Percentiles rank a stretch among this genome's conserved stretches.
Conservation (phyloP, 1,140 invertebrate genomes). For the Dendroctonus ponderosae region DNA sequence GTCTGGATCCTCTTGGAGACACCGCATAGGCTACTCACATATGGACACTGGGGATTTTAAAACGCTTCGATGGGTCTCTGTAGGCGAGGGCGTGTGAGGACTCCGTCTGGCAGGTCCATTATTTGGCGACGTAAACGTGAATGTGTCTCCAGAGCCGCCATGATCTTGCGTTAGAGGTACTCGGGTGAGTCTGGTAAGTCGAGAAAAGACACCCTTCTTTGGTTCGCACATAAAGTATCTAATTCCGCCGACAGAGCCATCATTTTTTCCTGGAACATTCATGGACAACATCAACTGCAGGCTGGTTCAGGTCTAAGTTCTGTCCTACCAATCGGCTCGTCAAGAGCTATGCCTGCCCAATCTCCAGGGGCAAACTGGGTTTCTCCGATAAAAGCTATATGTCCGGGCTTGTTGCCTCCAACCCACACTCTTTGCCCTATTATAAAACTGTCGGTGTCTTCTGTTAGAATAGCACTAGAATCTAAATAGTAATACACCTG, state of each 20-base stretch:
- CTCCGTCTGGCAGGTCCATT: slow-evolving; percentile 40
- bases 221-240: slow-evolving; percentile 94
- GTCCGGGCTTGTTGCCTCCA: slow-evolving; percentile 90
- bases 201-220: slow-evolving; percentile 90
- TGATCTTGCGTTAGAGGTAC: slow-evolving; percentile 60
- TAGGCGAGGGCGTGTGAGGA: slow-evolving; percentile 52
- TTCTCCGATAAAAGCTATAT: slow-evolving; percentile 97
- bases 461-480: slow-evolving; percentile 79
- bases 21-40: slow-evolving; percentile 39
- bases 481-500: slow-evolving; percentile 55
- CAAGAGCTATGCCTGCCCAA: slow-evolving; percentile 95
- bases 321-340: slow-evolving; percentile 79
- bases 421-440: slow-evolving; percentile 95
- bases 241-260: slow-evolving; percentile 90
- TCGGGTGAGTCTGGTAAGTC: slow-evolving; percentile 82
- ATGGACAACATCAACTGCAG: not conserved
- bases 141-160: slow-evolving; percentile 41
- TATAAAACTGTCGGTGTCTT: slow-evolving; percentile 92
- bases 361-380: slow-evolving; percentile 94
- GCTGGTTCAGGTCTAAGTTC: not conserved
- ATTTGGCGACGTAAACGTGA: slow-evolving; percentile 30
- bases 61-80: slow-evolving; percentile 53
- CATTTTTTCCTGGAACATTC: slow-evolving; percentile 81
- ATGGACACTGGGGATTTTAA: slow-evolving; percentile 51
- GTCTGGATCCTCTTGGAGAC: not conserved